phyloP scores from a whole-genome alignment of 1,140 invertebrate genomes.

The Copidosoma floridanum region DNA sequence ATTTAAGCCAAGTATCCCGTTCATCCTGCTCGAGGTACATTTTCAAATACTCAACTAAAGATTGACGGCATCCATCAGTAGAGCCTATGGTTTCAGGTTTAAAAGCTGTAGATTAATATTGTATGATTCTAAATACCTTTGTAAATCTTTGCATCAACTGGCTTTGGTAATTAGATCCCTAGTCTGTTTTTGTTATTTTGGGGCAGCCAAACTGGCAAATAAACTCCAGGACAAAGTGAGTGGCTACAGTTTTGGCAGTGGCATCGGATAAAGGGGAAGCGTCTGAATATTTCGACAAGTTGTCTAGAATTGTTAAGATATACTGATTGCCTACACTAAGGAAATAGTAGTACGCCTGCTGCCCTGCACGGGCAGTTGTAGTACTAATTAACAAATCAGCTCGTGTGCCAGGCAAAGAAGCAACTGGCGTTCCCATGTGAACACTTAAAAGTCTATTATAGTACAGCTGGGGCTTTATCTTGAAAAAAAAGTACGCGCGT shows the following conservation, averaged over 20 bases:
- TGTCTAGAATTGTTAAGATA: no score
- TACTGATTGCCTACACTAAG: no score
- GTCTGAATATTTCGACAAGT: no score
- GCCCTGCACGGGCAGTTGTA: no score
- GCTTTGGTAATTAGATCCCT: background rate
- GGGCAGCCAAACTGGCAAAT: background rate
- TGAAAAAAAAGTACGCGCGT: no score
- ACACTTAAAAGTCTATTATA: no score
- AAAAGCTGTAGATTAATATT: background rate
- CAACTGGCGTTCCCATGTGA: no score
- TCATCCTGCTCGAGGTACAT: conserved; percentile 38
- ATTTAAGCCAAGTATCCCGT: conserved; percentile 43
- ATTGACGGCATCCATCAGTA: conserved; percentile 22
- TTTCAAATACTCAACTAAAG: conserved; percentile 48
- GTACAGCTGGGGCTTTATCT: no score
- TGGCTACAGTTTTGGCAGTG: conserved; percentile 28
- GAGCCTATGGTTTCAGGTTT: background rate
- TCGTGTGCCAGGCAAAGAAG: no score
- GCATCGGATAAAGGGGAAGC: conserved; percentile 25
- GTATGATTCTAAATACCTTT: conserved; percentile 1
- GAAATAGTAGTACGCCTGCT: no score
- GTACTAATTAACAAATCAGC: no score
- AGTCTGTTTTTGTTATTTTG: background rate
- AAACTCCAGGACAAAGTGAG: background rate
- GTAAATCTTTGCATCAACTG: background rate